Evolutionary conservation across 2,888 invertebrate species (phyloP), one percentile per base, ranked within the genome.

Genomic region (Acrobasis consociella): DNA sequence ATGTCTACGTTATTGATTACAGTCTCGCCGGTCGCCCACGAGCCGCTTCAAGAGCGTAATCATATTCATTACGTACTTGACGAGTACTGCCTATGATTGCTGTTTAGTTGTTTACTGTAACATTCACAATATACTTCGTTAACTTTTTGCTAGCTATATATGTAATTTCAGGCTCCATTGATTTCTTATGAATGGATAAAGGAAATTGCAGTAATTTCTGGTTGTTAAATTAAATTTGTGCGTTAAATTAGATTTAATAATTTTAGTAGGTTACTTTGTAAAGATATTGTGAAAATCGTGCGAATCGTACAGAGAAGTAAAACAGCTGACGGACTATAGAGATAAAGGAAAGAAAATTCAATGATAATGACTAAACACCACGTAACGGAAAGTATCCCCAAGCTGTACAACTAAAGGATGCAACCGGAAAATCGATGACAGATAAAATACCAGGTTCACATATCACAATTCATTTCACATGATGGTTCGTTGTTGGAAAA

Each of bases 31-130:
- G 46, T 11, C 46, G 46, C 46, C 46, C 46, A 46, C 46, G 46
- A 42, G 42, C n/a, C 46, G n/a, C 46, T 46, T 46, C 46, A 13
- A 46, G n/a, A 46, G 46, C 46, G 46, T 46, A 46, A 46, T 46
- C 46, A 46, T 46, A 46, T 46, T 46, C 13, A 46, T 46, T 46
- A 46, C n/a, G 46, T 46, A 46, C 46, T 46, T 46, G 2, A 13
- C 46, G 46, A 46, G n/a, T 46, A n/a, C 46, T 46, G 5, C 46
- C 13, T 46, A n/a, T 5, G 46, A 46, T 13, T 46, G 46, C 46
- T 46, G n/a, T 46, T 46, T 13, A 46, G 46, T n/a, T 46, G n/a
- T 46, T 46, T 13, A 46, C 11, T 13, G n/a, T 5, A n/a, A 46
- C 46, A 46, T 46, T 46, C 46, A 46, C 46, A 13, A n/a, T 46